Evolutionary conservation across 2,888 invertebrate genomes (phyloP).

Genomic region (Lycocerus yunnanus): DNA sequence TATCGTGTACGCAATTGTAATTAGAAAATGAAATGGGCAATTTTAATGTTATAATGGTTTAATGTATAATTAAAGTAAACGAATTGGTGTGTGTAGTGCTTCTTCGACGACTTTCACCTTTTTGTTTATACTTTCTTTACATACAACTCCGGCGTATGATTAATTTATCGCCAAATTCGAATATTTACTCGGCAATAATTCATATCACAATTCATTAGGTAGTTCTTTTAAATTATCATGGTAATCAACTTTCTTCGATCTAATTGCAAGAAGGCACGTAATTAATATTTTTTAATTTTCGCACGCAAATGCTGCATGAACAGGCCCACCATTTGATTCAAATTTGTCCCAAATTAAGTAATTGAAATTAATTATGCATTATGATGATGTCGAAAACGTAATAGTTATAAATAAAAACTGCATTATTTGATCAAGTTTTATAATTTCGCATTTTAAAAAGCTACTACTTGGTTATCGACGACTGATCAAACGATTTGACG

Average conservation of each 20-base stretch:
- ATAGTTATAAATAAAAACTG: not conserved
- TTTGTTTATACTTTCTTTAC: not conserved
- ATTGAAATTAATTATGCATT: not conserved
- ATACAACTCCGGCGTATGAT: not conserved
- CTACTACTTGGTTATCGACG: not conserved
- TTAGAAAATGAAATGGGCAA: not conserved
- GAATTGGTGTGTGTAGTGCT: not conserved
- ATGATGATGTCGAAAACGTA: not conserved
- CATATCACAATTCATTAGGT: not conserved
- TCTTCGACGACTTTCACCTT: not conserved
- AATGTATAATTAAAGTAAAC: not conserved
- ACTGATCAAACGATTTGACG: not conserved
- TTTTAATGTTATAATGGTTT: not conserved
- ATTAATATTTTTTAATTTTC: not conserved
- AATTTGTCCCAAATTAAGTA: not conserved
- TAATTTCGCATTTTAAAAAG: not conserved
- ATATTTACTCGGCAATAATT: not conserved
- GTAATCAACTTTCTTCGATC: not conserved
- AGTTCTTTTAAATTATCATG: not conserved
- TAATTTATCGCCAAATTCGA: not conserved
- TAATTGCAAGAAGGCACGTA: not conserved
- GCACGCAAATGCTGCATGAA: not conserved
- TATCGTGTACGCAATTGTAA: not conserved
- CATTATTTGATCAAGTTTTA: not conserved
- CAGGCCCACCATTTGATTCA: not conserved